Evolutionary conservation across 37 sponge, comb jelly and placozoan species (phyloP).

Genomic region (Theonella swinhoei): DNA sequence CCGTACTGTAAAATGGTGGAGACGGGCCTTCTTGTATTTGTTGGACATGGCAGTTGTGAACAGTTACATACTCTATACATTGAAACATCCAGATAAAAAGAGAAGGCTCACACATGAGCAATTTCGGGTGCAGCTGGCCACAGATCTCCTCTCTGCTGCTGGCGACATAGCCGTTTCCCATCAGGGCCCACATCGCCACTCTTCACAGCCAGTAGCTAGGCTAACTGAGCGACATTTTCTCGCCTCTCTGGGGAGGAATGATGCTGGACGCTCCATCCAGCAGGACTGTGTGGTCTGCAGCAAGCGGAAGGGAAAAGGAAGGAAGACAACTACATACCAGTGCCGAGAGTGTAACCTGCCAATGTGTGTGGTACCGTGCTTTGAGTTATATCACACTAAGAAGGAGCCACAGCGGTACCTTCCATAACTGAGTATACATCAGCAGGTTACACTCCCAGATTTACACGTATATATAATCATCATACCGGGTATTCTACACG

Average conservation of each 20-base stretch:
- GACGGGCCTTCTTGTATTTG: no score
- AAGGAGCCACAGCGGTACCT: no score
- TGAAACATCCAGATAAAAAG: no score
- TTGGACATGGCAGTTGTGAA: no score
- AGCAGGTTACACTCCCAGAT: no score
- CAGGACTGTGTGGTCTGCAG: neutral
- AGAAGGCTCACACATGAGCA: conserved; percentile 26
- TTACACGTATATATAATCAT: no score
- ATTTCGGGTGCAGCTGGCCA: conserved; percentile 16
- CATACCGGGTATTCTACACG: no score
- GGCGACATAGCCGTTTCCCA: no score
- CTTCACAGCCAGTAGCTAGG: neutral
- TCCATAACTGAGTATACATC: no score
- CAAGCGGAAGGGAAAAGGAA: neutral
- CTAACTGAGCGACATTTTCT: no score
- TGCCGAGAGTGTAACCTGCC: neutral
- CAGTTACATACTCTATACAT: no score
- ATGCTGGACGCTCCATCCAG: neutral
- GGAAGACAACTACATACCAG: neutral
- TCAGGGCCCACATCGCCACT: neutral
- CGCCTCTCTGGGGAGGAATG: neutral
- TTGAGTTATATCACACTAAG: neutral
- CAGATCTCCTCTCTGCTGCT: neutral
- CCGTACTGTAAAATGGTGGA: no score
- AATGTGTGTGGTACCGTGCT: neutral